Conservation (phyloP, 2,888 invertebrate genomes). For the Cephonodes hylas region DNA sequence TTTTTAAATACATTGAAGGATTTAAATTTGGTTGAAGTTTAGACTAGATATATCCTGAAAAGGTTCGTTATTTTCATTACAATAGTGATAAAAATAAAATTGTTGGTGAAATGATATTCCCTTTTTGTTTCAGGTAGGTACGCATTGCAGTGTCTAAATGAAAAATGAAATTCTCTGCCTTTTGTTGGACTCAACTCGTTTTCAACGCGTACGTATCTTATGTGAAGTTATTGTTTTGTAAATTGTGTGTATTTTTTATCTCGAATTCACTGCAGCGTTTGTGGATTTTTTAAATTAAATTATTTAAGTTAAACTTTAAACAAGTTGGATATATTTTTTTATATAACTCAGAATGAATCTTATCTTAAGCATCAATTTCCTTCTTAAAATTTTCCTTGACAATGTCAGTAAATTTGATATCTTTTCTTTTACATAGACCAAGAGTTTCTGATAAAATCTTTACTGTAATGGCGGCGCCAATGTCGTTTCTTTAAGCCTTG, state of each 20-base stretch:
- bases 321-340: too few species aligned
- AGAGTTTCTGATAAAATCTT: neutral
- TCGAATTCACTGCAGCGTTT: neutral
- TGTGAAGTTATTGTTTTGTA: neutral
- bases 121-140: slow-evolving; percentile 6
- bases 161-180: neutral
- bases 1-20: too few species aligned
- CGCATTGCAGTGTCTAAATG: neutral
- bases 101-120: neutral
- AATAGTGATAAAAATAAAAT: neutral
- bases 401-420: neutral
- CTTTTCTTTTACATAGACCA: neutral
- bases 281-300: neutral
- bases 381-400: neutral
- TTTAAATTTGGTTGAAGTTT: too few species aligned
- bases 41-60: neutral
- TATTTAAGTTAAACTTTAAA: neutral
- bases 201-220: neutral
- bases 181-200: neutral
- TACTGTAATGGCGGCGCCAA: neutral
- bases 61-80: neutral
- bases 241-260: neutral
- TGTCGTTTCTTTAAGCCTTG: neutral
- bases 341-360: neutral
- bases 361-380: neutral